Percentiles rank a stretch among this genome's conserved stretches.
phyloP scores from a whole-genome alignment of 2,113 vertebrate genomes.

The Corythornis vintsioides region DNA sequence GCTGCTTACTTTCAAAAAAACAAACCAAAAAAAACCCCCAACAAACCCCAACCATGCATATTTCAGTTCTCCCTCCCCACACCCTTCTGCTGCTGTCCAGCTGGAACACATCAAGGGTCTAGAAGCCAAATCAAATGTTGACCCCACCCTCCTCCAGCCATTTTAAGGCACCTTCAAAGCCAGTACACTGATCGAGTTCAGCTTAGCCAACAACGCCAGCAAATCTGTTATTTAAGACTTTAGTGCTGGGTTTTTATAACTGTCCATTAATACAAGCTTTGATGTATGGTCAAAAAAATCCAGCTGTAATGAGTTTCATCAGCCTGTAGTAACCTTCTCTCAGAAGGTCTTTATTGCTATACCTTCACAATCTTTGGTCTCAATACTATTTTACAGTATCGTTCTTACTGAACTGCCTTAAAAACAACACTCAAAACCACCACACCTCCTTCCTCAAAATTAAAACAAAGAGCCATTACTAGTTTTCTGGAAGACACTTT shows the following conservation, averaged over 20 bases:
- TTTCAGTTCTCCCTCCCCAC: conserved; percentile 54
- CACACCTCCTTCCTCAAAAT: conserved; percentile 29
- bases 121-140: conserved; percentile 76
- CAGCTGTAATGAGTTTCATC: conserved; percentile 65
- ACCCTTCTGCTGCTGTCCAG: conserved; percentile 68
- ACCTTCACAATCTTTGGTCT: conserved; percentile 48
- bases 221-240: conserved; percentile 73
- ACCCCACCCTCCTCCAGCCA: conserved; percentile 78
- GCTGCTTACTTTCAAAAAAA: conserved; percentile 50
- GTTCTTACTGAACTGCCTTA: conserved; percentile 13
- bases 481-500: neutral
- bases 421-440: neutral
- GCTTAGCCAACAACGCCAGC: conserved; percentile 70
- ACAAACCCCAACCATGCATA: conserved; percentile 13
- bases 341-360: conserved; percentile 58
- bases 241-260: conserved; percentile 71
- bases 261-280: conserved; percentile 70
- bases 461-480: neutral
- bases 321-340: conserved; percentile 38
- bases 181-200: conserved; percentile 60
- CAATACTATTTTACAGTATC: neutral
- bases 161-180: conserved; percentile 80
- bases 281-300: conserved; percentile 68
- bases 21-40: neutral
- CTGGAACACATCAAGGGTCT: conserved; percentile 76